phyloP scores from a whole-genome alignment of 2,113 vertebrate species.

The Cygnus atratus region DNA sequence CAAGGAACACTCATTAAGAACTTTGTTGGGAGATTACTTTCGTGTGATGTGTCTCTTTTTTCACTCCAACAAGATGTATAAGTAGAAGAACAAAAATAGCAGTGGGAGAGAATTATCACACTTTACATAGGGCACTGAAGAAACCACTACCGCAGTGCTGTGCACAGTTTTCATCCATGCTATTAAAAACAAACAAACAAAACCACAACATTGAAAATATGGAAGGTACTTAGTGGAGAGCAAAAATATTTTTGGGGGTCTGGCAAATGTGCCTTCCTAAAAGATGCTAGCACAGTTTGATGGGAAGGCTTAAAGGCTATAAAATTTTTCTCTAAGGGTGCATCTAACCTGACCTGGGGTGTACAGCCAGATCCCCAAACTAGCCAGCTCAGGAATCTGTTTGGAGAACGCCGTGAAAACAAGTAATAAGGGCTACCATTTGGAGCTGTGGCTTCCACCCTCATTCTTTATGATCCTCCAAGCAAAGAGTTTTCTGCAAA shows the following conservation, averaged over 20 bases:
- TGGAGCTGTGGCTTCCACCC: not conserved
- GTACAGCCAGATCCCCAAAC: not conserved
- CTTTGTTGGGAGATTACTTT: not conserved
- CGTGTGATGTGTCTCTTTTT: not conserved
- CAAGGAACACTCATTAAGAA: constrained; percentile 1
- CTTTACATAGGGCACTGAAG: not conserved
- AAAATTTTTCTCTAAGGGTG: not conserved
- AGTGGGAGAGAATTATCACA: not conserved
- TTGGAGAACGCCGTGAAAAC: not conserved
- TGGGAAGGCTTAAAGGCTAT: not conserved
- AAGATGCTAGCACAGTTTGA: not conserved
- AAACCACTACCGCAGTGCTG: not conserved
- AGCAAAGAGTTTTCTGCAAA: not conserved
- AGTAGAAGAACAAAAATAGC: not conserved
- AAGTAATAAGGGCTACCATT: not conserved
- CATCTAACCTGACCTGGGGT: not conserved
- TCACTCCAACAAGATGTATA: not conserved
- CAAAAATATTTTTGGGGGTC: not conserved
- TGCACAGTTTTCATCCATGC: not conserved
- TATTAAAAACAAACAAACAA: not conserved
- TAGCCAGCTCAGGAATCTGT: not conserved
- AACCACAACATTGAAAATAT: not conserved
- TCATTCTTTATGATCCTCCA: not conserved
- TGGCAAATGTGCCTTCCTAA: not conserved
- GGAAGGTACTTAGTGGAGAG: not conserved